phyloP scores from a whole-genome alignment of 1,140 invertebrate genomes.

The Eurosta solidaginis region DNA sequence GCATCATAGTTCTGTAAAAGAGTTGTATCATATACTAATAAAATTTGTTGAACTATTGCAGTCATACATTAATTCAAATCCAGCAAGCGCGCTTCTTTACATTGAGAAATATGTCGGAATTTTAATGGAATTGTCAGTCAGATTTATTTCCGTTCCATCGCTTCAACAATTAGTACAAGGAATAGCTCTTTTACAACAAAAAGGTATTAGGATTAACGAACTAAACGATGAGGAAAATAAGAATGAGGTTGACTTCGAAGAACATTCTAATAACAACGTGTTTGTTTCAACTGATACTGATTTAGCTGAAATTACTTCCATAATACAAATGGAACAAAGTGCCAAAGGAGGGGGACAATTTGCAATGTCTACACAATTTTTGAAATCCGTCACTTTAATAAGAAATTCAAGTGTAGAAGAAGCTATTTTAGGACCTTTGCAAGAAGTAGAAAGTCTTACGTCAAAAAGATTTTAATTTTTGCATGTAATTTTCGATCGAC shows the following conservation, averaged over 20 bases:
- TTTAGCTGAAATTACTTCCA: conserved; percentile 33
- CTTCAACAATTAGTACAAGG: conserved; percentile 54
- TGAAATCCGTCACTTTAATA: conserved; percentile 47
- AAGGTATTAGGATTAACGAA: conserved; percentile 38
- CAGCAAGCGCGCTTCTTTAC: conserved; percentile 46
- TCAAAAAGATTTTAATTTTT: conserved; percentile 71
- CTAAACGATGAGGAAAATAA: conserved; percentile 53
- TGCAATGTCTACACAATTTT: conserved; percentile 41
- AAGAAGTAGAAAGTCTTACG: conserved; percentile 75
- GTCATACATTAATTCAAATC: conserved; percentile 62
- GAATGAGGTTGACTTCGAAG: conserved; percentile 54
- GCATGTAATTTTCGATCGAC: conserved; percentile 68
- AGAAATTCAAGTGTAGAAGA: conserved; percentile 53
- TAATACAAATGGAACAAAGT: neutral
- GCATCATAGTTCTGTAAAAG: conserved; percentile 69
- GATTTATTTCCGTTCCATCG: conserved; percentile 47
- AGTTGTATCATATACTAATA: conserved; percentile 65
- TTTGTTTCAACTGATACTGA: neutral
- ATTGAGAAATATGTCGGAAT: conserved; percentile 56
- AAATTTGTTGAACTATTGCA: conserved; percentile 69
- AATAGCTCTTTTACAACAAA: conserved; percentile 52
- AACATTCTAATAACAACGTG: conserved; percentile 34
- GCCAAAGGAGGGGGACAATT: conserved; percentile 40
- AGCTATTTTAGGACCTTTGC: conserved; percentile 68
- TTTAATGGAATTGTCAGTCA: conserved; percentile 47